A percentile compares a stretch with the other conserved stretches of the same genome.
phyloP scores from a whole-genome alignment of 2,888 invertebrate genomes.

The Belgica antarctica region DNA sequence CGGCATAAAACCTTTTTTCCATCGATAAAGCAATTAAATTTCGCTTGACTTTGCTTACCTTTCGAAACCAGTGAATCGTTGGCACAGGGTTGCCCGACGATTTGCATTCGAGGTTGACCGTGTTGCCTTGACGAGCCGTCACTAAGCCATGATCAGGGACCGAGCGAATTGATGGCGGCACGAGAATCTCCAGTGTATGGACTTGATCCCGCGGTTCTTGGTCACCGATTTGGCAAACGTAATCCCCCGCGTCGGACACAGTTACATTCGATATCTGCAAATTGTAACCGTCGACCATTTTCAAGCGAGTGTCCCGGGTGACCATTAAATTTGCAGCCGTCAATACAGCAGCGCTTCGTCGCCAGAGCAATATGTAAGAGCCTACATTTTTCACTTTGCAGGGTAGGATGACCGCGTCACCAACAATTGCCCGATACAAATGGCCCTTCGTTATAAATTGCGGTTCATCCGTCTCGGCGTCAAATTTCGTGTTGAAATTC shows the following conservation, averaged over 20 bases:
- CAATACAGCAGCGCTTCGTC: slow-evolving; percentile 66
- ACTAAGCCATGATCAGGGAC: slow-evolving; percentile 66
- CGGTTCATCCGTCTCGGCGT: slow-evolving; percentile 56
- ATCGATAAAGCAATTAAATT: no score
- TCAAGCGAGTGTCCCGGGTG: slow-evolving; percentile 64
- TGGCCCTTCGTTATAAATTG: slow-evolving; percentile 73
- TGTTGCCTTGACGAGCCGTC: slow-evolving; percentile 66
- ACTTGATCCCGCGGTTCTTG: slow-evolving; percentile 67
- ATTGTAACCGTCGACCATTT: slow-evolving; percentile 68
- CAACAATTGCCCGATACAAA: slow-evolving; percentile 73
- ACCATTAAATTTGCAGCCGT: slow-evolving; percentile 71
- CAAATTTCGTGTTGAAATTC: slow-evolving; percentile 23
- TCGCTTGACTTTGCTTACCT: no score
- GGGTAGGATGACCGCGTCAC: slow-evolving; percentile 73
- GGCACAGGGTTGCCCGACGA: slow-evolving; percentile 72
- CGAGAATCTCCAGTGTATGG: slow-evolving; percentile 69
- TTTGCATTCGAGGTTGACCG: slow-evolving; percentile 67
- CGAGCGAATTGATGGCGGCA: slow-evolving; percentile 66
- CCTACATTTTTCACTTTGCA: slow-evolving; percentile 78
- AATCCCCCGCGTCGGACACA: slow-evolving; percentile 70
- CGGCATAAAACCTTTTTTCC: no score
- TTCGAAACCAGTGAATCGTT: slow-evolving; percentile 66
- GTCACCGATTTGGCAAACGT: slow-evolving; percentile 71
- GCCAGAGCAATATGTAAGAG: slow-evolving; percentile 66
- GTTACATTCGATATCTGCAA: slow-evolving; percentile 68